A percentile compares a stretch with the other conserved stretches of the same genome.
Conservation (phyloP, 2,888 invertebrate species). For the Euphydryas editha region DNA sequence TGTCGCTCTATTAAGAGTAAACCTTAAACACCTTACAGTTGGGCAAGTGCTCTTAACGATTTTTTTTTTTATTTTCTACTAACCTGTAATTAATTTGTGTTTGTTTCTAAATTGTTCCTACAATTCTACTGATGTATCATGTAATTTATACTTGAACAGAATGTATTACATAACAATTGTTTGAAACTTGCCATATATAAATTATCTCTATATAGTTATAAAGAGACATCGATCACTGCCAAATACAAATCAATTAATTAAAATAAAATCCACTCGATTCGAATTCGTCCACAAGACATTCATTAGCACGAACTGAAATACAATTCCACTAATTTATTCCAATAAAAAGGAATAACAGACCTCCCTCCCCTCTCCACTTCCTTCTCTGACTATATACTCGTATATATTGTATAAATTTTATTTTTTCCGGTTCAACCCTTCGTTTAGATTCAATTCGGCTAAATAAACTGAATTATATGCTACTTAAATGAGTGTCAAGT, state of each 20-base stretch:
- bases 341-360: conserved; percentile 67
- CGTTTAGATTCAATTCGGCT: conserved; percentile 73
- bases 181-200: neutral
- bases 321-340: conserved; percentile 77
- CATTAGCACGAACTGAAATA: conserved; percentile 67
- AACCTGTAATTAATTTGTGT: too few species aligned
- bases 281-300: conserved; percentile 68
- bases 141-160: neutral
- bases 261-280: conserved; percentile 60
- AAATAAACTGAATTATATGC: conserved; percentile 88
- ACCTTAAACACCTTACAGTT: too few species aligned
- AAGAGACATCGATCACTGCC: conserved; percentile 23
- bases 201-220: neutral
- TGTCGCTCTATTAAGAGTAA: too few species aligned
- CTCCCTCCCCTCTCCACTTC: conserved; percentile 28
- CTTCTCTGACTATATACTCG: neutral
- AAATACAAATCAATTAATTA: conserved; percentile 61
- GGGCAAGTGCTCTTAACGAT: too few species aligned
- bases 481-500: conserved; percentile 87
- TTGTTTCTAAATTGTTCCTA: too few species aligned
- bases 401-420: conserved; percentile 43
- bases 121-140: neutral
- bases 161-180: neutral
- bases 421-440: conserved; percentile 59
- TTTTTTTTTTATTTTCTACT: too few species aligned